Conservation (phyloP, 1,140 invertebrate species). For the Drosophila subobscura region DNA sequence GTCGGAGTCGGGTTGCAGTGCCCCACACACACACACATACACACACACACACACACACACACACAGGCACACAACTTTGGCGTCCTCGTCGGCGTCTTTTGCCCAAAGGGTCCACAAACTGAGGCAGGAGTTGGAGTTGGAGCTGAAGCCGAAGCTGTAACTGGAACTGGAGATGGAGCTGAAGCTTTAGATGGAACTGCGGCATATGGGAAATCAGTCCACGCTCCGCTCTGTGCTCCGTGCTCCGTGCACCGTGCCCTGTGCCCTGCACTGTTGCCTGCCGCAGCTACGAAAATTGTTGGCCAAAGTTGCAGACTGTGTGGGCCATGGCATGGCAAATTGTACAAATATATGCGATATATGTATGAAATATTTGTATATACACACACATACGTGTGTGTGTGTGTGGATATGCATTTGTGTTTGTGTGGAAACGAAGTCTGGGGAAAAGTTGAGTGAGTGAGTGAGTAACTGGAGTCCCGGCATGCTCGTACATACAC, state of each 20-base stretch:
- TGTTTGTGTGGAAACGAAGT: slow-evolving; percentile 42
- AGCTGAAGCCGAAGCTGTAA: slow-evolving; percentile 74
- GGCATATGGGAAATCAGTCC: slow-evolving; percentile 80
- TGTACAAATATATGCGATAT: slow-evolving; percentile 81
- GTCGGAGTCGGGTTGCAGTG: slow-evolving; percentile 6
- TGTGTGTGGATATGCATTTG: slow-evolving; percentile 15
- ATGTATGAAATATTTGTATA: slow-evolving; percentile 31
- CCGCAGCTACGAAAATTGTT: slow-evolving; percentile 73
- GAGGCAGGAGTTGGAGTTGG: slow-evolving; percentile 24
- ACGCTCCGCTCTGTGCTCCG: slow-evolving; percentile 4
- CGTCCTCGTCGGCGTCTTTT: slow-evolving; percentile 49
- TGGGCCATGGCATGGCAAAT: slow-evolving; percentile 75
- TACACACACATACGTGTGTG: slow-evolving; percentile 1
- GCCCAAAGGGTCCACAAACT: slow-evolving; percentile 69
- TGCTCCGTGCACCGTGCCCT: slow-evolving; percentile 9
- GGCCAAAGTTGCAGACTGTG: slow-evolving; percentile 75
- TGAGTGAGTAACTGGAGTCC: slow-evolving; percentile 61
- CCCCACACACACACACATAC: slow-evolving; percentile 39
- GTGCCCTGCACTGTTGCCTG: neutral
- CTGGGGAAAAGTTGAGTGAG: slow-evolving; percentile 72
- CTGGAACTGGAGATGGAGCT: slow-evolving; percentile 42
- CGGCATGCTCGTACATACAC: slow-evolving; percentile 40
- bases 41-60: slow-evolving; percentile 39
- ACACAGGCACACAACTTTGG: slow-evolving; percentile 39
- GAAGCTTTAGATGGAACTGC: slow-evolving; percentile 55